Evolutionary conservation across 2,113 vertebrate species (phyloP), one percentile per base, ranked within the genome.

Genomic region (Chloebia gouldiae): DNA sequence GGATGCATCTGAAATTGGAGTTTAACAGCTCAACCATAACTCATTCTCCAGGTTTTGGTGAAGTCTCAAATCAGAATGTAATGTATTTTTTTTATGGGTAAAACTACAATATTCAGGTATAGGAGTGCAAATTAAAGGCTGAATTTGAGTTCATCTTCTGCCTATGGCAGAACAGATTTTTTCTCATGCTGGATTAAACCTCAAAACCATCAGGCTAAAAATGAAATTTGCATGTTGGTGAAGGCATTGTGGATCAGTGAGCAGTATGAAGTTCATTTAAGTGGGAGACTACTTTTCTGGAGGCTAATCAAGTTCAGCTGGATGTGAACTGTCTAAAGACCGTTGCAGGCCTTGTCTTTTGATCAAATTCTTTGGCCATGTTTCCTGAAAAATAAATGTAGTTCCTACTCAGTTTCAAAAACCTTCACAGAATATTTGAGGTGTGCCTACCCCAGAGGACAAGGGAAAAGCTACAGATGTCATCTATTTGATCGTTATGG

Each of bases 101-200:
- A 64, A 77, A 66, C 21, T 61, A 22, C 19, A 64, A 13, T 68
- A 76, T 51, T 81, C 3, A 49, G 53, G 40, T 81, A 71, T 17
- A 57, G 13, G 28, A 68, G 13, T 59, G 8, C 28, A 64, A 93
- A 69, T 76, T 72, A 63, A 64, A 79, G 63, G 6, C 28, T 65
- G 37, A 64, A 4, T 72, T 75, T 61, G 39, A 57, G 37, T 83
- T 84, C 39, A 44, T 0, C 75, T 93, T 86, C 49, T 92, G 66
- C 17, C 42, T 75, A 1, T 80, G 57, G 30, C 61, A 59, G 70
- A 92, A 27, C 50, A 88, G 33, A 31, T n/a, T 68, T 73, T 78
- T 91, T 92, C 87, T 93, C 79, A 77, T 77, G 75, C 45, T 85
- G 80, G 42, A 76, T 92, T 86, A 88, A 93, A 49, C 28, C 24